Evolutionary conservation across 2,888 invertebrate genomes (phyloP), one percentile per base, ranked within the genome.

Genomic region (Tryphoninae sp.): DNA sequence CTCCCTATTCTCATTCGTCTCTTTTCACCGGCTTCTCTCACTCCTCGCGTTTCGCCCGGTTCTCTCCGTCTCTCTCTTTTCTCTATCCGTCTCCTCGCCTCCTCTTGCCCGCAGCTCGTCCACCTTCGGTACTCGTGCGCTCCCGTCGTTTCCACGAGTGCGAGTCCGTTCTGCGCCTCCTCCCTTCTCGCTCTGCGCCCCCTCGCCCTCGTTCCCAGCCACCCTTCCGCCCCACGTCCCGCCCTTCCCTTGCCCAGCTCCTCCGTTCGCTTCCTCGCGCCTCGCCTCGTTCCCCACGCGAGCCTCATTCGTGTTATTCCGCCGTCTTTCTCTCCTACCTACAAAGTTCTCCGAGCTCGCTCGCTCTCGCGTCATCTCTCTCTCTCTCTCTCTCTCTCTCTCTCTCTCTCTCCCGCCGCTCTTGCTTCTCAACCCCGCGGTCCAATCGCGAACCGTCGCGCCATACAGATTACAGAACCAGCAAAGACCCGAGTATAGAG

Each of bases 401-500:
- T 53, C 61, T 62, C 45, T 23, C 62, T 69, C 51, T 58, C 74
- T 76, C 61, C 68, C 42, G 59, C 71, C 42, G 59, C 71, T 23
- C 19, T 49, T 23, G 19, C 19, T 51, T 23, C 65, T 58, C 40
- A 51, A 51, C 72, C 78, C 85, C 87, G 87, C 86, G 86, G 89
- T 88, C 89, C 90, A 89, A 90, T 89, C 88, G 88, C 85, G 87
- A 85, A 81, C 86, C 86, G 84, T 86, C 84, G 85, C 88, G 84
- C 88, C 86, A 86, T 89, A 88, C 89, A 87, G 89, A 90, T 90
- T 89, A 89, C 89, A 84, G 88, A 89, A 89, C 88, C 89, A 89
- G 85, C 81, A 81, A 85, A 86, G 87, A 87, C 83, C 82, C 64
- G 69, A 67, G 78, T 75, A 67, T 68, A 68, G 45, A 45, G 67